Evolutionary conservation across 2,113 vertebrate species (phyloP), one percentile per base, ranked within the genome.

Genomic region (Muntiacus muntjak): DNA sequence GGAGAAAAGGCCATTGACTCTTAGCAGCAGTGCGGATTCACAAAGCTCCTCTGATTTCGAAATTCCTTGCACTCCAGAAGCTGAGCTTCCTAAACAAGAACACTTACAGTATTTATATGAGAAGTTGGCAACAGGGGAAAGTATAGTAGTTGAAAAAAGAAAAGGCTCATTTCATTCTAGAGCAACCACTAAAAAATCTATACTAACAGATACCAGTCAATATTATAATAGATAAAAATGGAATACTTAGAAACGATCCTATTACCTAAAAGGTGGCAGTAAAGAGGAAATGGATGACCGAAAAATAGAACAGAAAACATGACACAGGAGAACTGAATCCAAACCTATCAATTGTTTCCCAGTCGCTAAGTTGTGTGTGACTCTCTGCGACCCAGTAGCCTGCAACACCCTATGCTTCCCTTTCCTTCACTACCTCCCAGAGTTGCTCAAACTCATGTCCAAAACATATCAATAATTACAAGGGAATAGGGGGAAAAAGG

Each of bases 31-130:
- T 28, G 74, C 98, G 0, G 99, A 99, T 16, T 99, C 99, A 1
- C 99, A 99, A 97, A 98, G 97, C 60, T 99, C 99, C 7, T 99
- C 99, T 0, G 99, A 99, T 95, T 99, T 99, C 19, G 99, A 99
- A 87, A 98, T 99, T 74, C 99, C 99, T 52, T 98, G 97, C 81
- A 99, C 99, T 26, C 99, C 99, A 0, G 99, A 99, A 30, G 99
- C 99, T 1, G 99, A 99, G 97, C 83, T 62, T 1, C 99, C 99
- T 4, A 98, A 89, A n/a, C 93, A 85, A 54, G 99, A 99, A 0
- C 99, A 99, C 12, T 98, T 99, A 95, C 96, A 81, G 1, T 92
- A 76, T 85, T 94, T 99, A 14, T 99, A 99, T 95, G 98, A 97
- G 98, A 99, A 99, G 76, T 84, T 99, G 14, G 99, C 99, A 19